Conservation (phyloP, 2,113 vertebrate species). For the Nicator chloris region DNA sequence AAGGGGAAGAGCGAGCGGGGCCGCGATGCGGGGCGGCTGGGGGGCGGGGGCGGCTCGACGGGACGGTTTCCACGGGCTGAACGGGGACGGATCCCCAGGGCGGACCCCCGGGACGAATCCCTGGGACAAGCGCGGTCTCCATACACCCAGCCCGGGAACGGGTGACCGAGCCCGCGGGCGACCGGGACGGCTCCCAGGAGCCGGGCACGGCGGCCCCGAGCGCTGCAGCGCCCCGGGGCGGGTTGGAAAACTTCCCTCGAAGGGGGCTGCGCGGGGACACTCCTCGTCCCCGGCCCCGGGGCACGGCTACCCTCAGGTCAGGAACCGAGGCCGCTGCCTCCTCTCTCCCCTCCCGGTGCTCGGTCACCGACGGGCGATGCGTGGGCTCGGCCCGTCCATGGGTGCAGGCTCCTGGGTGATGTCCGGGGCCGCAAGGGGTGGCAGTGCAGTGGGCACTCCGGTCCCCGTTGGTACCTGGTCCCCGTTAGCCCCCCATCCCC, state of each 20-base stretch:
- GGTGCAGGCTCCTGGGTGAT: neutral
- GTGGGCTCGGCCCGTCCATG: neutral
- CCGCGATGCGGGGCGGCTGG: neutral
- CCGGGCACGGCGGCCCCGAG: neutral
- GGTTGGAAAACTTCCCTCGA: neutral
- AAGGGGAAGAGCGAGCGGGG: slow-evolving; percentile 71
- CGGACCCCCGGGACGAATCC: neutral
- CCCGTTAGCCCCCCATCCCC: neutral
- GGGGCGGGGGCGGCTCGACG: neutral
- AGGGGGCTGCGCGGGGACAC: neutral
- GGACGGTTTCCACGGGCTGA: neutral
- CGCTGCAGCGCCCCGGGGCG: neutral
- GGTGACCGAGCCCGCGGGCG: neutral
- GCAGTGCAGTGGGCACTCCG: neutral
- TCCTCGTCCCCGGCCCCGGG: neutral
- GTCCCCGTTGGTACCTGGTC: rapidly evolving
- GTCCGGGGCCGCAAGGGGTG: too few species aligned
- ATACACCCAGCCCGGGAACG: rapidly evolving
- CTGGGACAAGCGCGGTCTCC: too few species aligned
- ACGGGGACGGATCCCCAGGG: neutral
- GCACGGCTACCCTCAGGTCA: too few species aligned
- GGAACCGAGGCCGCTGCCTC: neutral
- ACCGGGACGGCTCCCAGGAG: neutral
- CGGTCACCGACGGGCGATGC: neutral
- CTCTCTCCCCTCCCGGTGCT: neutral